phyloP scores from a whole-genome alignment of 1,140 invertebrate genomes.

The Maniola jurtina region DNA sequence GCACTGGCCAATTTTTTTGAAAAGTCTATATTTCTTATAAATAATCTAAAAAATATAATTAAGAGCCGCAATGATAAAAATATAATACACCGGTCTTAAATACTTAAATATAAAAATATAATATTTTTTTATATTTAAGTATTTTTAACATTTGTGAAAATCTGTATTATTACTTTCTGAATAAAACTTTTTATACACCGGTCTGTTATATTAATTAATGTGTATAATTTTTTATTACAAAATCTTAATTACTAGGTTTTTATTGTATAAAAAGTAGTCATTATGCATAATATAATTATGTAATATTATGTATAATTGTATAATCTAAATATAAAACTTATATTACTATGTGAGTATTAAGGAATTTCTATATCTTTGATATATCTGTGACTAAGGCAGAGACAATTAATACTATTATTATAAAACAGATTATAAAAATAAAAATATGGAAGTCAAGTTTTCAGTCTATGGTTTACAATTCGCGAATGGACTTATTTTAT shows the following conservation, averaged over 20 bases:
- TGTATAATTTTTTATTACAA: too few relatives aligned
- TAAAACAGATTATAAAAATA: not conserved
- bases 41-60: too few relatives aligned
- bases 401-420: not conserved
- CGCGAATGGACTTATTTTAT: not conserved
- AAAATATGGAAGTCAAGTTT: conserved; percentile 3
- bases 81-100: too few relatives aligned
- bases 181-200: too few relatives aligned
- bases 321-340: not conserved
- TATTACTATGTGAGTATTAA: not conserved
- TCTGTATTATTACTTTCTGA: too few relatives aligned
- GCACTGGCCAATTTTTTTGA: not conserved
- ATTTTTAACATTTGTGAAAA: too few relatives aligned
- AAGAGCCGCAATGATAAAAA: too few relatives aligned
- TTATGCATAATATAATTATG: not conserved
- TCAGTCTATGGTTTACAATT: conserved; percentile 8
- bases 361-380: conserved; percentile 2
- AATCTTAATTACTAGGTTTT: too few relatives aligned
- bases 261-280: not conserved
- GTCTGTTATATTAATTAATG: too few relatives aligned
- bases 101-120: too few relatives aligned
- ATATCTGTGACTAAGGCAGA: not conserved
- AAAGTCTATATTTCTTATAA: too few relatives aligned
- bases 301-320: not conserved
- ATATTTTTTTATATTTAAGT: too few relatives aligned